Evolutionary conservation across 2,888 invertebrate species (phyloP), one percentile per base, ranked within the genome.

Genomic region (Ashinkailepas kermadecensis): DNA sequence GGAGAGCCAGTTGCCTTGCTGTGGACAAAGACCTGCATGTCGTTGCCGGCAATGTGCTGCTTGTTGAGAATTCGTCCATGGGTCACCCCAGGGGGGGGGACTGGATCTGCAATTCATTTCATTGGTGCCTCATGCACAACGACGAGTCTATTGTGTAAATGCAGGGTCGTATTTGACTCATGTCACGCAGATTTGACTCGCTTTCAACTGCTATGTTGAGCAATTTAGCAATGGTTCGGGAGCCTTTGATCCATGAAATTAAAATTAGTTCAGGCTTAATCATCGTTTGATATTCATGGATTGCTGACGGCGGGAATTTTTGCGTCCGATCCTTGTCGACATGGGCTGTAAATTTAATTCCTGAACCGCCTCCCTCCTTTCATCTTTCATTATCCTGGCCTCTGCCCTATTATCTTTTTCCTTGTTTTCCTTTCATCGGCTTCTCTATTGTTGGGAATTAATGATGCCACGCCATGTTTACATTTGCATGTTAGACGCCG

Each of bases 321-420:
- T 10, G 25, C 25, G 13, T 25, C 25, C 25, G 67, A 65, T 23
- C 25, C 25, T 25, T 25, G 25, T 25, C n/a, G 25, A 25, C 67
- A 67, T 23, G 67, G 0, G 25, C 67, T 13, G 25, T 67, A 67
- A 67, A 67, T 25, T 67, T 25, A 25, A 25, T n/a, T n/a, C 4
- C 67, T n/a, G 25, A 25, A 6, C 67, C 65, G n/a, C 65, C 65
- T 65, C 65, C 65, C 67, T 23, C 67, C 67, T 67, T 25, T 67
- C 67, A 67, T 25, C 25, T n/a, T 67, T 25, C n/a, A 67, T 67
- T 67, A 67, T 67, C 25, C 25, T 8, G 3, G 67, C 67, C 67
- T 65, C 65, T 23, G 13, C 65, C 67, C 67, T 25, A 67, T 67
- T 67, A 67, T 25, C 67, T 67, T 67, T 67, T 67, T 67, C 67